These are phyloP conservation scores for Melinaea menophilus DNA, from an alignment of 2,888 invertebrate genomes.

Conservation along the genomic window DNA sequence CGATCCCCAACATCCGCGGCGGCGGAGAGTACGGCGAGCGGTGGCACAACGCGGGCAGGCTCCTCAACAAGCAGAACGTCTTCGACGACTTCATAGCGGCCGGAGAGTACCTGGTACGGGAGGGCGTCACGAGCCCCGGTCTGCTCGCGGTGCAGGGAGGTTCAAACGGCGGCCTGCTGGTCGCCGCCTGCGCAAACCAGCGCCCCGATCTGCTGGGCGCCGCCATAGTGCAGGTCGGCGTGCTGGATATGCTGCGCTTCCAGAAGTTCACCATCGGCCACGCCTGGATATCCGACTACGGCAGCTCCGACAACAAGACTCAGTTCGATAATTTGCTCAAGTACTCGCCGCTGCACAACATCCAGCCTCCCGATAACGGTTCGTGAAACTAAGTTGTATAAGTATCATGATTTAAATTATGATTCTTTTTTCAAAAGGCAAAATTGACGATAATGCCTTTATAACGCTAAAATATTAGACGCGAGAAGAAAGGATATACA, in stretches of 20 bases:
- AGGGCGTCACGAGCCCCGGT: conserved; percentile 86
- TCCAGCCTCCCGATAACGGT: conserved; percentile 80
- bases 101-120: conserved; percentile 89
- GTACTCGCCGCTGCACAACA: conserved; percentile 97
- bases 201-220: conserved; percentile 96
- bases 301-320: conserved; percentile 90
- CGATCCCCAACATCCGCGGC: conserved; percentile 95
- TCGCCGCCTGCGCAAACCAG: conserved; percentile 96
- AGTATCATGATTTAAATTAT: no score
- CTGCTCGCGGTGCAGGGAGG: conserved; percentile 94
- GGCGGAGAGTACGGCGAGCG: conserved; percentile 98
- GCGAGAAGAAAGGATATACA: no score
- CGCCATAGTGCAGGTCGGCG: conserved; percentile 95
- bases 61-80: conserved; percentile 96
- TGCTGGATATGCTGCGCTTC: conserved; percentile 97
- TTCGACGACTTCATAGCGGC: conserved; percentile 98
- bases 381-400: conserved; percentile 6
- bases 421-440: no score
- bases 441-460: no score
- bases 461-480: no score
- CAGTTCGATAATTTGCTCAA: conserved; percentile 91
- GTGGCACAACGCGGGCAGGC: conserved; percentile 96
- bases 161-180: conserved; percentile 97
- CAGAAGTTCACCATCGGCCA: conserved; percentile 99
- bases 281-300: conserved; percentile 98